These are phyloP conservation scores for Lepisosteus oculatus DNA, from an alignment of 2,113 vertebrate genomes.

Conservation along the genomic window DNA sequence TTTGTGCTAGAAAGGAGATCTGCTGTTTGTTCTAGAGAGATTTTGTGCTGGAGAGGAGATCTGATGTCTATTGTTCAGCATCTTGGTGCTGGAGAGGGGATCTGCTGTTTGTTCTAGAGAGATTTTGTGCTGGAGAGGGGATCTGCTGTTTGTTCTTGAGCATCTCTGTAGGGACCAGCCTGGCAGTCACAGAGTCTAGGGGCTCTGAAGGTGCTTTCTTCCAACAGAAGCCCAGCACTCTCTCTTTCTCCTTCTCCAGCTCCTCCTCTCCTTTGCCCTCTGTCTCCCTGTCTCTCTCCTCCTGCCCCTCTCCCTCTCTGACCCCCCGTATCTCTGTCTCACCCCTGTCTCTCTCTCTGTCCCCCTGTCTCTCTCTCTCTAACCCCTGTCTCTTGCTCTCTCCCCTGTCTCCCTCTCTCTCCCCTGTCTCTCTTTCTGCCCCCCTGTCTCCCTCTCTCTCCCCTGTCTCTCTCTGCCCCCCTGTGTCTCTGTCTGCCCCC, in stretches of 20 bases:
- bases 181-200: neutral
- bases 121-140: too few species aligned
- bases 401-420: neutral
- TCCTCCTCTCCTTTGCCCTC: neutral
- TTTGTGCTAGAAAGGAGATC: too few species aligned
- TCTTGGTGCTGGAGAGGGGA: too few species aligned
- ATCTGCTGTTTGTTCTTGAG: too few species aligned
- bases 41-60: too few species aligned
- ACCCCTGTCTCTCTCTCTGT: neutral
- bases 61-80: too few species aligned
- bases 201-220: too few species aligned
- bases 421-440: neutral
- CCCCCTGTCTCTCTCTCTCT: neutral
- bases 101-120: too few species aligned
- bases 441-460: neutral
- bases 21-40: too few species aligned
- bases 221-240: neutral
- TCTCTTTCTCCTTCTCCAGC: neutral
- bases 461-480: too few species aligned
- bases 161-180: neutral
- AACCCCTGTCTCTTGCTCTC: slow-evolving; percentile 5
- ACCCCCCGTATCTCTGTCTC: neutral
- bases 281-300: neutral
- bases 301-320: neutral
- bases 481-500: too few species aligned